Percentiles rank a stretch among this genome's conserved stretches.
Conservation (phyloP, 2,888 invertebrate species). For the Orthosia cruda region DNA sequence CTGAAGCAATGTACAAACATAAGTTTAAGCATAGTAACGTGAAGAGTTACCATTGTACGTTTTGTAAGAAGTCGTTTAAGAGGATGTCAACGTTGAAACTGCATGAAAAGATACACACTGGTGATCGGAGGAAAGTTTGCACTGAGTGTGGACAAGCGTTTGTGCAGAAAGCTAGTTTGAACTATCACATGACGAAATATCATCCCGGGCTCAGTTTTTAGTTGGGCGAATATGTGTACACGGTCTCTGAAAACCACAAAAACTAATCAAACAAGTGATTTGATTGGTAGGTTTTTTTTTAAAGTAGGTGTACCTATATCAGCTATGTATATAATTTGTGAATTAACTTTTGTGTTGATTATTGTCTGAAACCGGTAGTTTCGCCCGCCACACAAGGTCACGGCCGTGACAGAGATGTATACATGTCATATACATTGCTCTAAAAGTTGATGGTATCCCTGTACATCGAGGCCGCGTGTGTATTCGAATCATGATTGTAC, state of each 20-base stretch:
- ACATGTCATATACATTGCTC: no score
- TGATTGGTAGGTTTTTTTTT: neutral
- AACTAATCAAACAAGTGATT: no score
- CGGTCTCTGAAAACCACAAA: neutral
- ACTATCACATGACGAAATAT: conserved; percentile 88
- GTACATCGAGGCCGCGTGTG: no score
- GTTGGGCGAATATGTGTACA: neutral
- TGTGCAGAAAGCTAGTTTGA: conserved; percentile 87
- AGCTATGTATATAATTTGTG: no score
- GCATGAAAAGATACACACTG: conserved; percentile 87
- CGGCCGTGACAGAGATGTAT: no score
- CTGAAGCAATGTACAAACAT: conserved; percentile 82
- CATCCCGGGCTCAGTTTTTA: conserved; percentile 85
- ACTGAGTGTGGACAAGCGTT: conserved; percentile 85
- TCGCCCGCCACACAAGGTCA: no score
- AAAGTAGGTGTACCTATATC: no score
- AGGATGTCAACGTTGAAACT: conserved; percentile 80
- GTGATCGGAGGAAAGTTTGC: conserved; percentile 84
- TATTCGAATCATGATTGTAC: no score
- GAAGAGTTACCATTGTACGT: conserved; percentile 86
- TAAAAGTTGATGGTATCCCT: no score
- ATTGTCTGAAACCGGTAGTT: no score
- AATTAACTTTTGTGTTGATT: no score
- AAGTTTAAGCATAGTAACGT: conserved; percentile 85
- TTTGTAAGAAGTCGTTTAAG: conserved; percentile 86